These are phyloP conservation scores for Platycheirus albimanus DNA, from an alignment of 2,888 invertebrate species.

Conservation along the genomic window DNA sequence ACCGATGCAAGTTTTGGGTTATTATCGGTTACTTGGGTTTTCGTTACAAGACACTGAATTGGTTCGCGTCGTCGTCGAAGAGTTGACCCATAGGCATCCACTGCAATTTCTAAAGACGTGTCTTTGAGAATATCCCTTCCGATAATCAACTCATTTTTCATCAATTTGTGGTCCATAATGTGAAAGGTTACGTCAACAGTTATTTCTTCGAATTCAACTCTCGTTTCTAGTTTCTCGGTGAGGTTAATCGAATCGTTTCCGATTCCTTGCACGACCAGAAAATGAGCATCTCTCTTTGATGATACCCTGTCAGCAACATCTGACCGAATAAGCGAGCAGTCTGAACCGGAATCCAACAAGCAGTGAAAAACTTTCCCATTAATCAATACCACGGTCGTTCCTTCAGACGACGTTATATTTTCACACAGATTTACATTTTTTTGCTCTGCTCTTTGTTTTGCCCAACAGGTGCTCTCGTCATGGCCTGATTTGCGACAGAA, in stretches of 20 bases:
- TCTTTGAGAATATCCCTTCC: constrained; percentile 25
- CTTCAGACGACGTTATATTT: neutral
- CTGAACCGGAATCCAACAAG: constrained; percentile 35
- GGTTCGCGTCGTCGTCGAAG: constrained; percentile 10
- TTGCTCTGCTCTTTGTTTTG: neutral
- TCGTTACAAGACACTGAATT: constrained; percentile 5
- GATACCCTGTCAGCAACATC: constrained; percentile 39
- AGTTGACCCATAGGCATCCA: constrained; percentile 11
- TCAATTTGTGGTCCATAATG: constrained; percentile 3
- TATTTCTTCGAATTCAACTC: constrained; percentile 23
- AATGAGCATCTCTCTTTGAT: constrained; percentile 16
- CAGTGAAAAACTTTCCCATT: constrained; percentile 37
- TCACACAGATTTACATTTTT: neutral
- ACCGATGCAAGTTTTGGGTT: neutral
- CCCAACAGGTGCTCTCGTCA: neutral
- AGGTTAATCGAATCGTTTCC: constrained; percentile 10
- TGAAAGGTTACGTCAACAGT: constrained; percentile 30
- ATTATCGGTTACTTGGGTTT: neutral
- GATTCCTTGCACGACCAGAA: constrained; percentile 11
- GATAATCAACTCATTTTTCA: constrained; percentile 13
- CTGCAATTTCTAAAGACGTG: constrained; percentile 21
- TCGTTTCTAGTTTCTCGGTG: constrained; percentile 17
- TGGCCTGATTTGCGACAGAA: neutral
- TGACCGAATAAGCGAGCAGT: constrained; percentile 38
- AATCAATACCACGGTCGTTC: constrained; percentile 41